Percentiles rank a stretch among this genome's conserved stretches.
Conservation (phyloP, 2,888 invertebrate genomes). For the Celastrina argiolus region DNA sequence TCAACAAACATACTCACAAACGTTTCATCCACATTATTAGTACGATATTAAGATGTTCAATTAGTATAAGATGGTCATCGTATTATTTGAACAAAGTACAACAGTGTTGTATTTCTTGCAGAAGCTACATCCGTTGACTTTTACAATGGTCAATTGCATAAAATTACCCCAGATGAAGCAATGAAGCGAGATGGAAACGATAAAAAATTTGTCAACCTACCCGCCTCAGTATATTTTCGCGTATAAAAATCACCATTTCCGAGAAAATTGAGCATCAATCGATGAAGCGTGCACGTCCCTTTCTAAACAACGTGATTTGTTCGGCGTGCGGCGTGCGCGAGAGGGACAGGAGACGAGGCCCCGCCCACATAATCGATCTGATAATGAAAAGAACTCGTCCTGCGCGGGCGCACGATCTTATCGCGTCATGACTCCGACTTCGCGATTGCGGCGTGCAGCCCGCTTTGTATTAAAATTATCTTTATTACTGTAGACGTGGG, state of each 20-base stretch:
- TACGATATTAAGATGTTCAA: no score
- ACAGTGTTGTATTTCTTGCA: neutral
- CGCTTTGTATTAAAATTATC: slow-evolving; percentile 67
- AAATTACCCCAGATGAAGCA: neutral
- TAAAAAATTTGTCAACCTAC: slow-evolving; percentile 8
- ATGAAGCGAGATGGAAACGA: neutral
- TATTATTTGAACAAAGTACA: no score
- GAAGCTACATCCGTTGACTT: neutral
- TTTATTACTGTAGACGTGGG: slow-evolving; percentile 66
- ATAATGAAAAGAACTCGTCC: slow-evolving; percentile 60
- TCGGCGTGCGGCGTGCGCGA: slow-evolving; percentile 34
- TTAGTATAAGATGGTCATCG: no score
- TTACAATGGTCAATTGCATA: neutral
- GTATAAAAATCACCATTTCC: slow-evolving; percentile 24
- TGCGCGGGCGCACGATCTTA: slow-evolving; percentile 48
- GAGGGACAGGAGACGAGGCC: slow-evolving; percentile 47
- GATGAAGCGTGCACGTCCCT: slow-evolving; percentile 57
- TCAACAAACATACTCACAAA: no score
- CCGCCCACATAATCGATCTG: slow-evolving; percentile 69
- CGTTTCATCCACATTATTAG: no score
- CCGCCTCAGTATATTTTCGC: neutral
- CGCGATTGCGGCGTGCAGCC: slow-evolving; percentile 49
- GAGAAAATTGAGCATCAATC: slow-evolving; percentile 40
- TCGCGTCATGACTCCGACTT: slow-evolving; percentile 42
- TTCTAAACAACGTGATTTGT: slow-evolving; percentile 36